Base-by-base conservation (phyloP, 2,113 vertebrate genomes). In the Ranitomeya imitator region DNA sequence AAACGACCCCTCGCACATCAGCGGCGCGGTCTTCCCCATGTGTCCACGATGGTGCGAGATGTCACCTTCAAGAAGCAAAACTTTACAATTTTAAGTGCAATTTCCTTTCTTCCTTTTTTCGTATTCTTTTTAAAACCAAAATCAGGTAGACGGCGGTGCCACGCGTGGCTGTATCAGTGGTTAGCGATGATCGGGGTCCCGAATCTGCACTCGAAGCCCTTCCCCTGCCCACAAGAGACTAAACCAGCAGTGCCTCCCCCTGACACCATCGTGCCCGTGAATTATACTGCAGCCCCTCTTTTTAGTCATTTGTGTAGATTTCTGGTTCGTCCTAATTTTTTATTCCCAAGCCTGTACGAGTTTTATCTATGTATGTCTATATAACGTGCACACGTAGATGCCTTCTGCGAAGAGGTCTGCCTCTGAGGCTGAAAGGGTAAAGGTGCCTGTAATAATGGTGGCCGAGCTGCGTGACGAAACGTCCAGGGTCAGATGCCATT, bases 281-380 rank as follows among this genome's bases (percentile, higher is more conserved):
- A 88, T 82, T 51, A 61, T 88, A 77, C 74, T 73, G 37, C 37
- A 45, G 37, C 37, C 37, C 3, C 37, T 51, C 19, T 19, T 83
- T 83, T 88, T 15, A 9, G 37, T 54, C 83, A 65, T 88, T 79
- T 88, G 87, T 88, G 84, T 84, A 84, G 45, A 31, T 76, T 88
- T 79, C 63, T 59, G 18, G n/a, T 16, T 74, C 61, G n/a, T 15
- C 80, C 54, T 71, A 59, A 19, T 80, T 81, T 71, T 73, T 87
- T 26, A 69, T 18, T 23, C 23, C 45, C 63, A 74, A 87, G 79
- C 67, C 82, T 82, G 21, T 88, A 54, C 23, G 14, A 65, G 79
- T 90, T 90, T 91, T 92, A 90, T 90, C 78, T 90, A 90, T 90
- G 90, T 88, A 61, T 89, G 87, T 90, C 91, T 90, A 73, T 63